Percentiles rank a stretch among this genome's conserved stretches.
Conservation (phyloP, 1,140 invertebrate species). For the Panagrolaimus sp. region DNA sequence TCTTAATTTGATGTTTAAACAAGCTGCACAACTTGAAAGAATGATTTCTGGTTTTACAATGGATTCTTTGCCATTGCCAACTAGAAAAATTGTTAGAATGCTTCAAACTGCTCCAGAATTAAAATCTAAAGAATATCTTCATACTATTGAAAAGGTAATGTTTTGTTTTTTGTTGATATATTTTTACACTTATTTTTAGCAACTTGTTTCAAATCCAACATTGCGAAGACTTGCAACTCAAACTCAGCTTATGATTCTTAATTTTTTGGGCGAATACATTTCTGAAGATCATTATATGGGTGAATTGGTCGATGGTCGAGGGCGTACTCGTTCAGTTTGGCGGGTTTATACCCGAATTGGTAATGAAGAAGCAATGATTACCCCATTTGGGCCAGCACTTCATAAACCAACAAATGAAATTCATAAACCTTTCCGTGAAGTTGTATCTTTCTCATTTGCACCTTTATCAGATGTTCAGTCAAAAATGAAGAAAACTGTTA, state of each 20-base stretch:
- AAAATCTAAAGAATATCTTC: neutral
- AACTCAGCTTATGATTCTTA: neutral
- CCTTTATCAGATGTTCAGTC: slow-evolving; percentile 3
- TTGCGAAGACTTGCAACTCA: neutral
- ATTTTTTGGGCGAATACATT: neutral
- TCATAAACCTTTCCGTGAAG: neutral
- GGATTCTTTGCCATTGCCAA: neutral
- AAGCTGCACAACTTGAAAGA: neutral
- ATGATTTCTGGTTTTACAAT: neutral
- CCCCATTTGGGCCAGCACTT: neutral
- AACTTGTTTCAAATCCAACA: neutral
- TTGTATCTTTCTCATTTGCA: neutral
- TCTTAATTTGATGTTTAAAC: slow-evolving; percentile 2
- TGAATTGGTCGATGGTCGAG: slow-evolving; percentile 3
- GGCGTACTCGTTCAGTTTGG: slow-evolving; percentile 2
- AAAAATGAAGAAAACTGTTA: slow-evolving; percentile 13
- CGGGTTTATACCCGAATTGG: neutral
- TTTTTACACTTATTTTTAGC: too few species aligned
- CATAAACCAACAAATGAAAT: neutral
- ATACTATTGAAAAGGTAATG: neutral
- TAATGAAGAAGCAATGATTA: slow-evolving; percentile 7
- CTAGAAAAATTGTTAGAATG: neutral
- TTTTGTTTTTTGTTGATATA: too few species aligned
- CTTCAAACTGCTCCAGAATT: slow-evolving; percentile 13
- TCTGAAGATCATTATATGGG: neutral